A percentile compares a stretch with the other conserved stretches of the same genome.
Evolutionary conservation across 2,113 vertebrate genomes (phyloP).

Genomic region (Corvus cornix): DNA sequence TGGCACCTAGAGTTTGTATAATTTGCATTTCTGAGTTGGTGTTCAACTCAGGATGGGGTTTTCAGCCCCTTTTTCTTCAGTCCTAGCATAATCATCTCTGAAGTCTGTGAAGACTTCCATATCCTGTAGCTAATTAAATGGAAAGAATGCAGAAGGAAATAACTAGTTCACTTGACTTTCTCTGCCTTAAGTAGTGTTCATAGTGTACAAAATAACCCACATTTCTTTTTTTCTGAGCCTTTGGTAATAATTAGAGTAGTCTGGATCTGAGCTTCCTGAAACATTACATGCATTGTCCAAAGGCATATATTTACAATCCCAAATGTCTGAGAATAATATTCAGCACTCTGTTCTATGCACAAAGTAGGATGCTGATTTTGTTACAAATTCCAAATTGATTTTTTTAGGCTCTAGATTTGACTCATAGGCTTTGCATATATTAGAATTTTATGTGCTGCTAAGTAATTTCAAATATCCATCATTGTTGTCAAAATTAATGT

Average conservation of each 20-base stretch:
- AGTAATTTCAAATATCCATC: constrained; percentile 25
- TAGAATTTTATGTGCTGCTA: neutral
- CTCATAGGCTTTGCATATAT: constrained; percentile 16
- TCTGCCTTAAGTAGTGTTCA: neutral
- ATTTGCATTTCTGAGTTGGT: neutral
- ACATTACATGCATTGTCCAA: neutral
- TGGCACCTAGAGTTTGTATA: neutral
- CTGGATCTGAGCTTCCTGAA: neutral
- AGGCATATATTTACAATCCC: neutral
- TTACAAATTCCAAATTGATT: neutral
- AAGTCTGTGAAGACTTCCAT: neutral
- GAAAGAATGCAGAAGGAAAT: neutral
- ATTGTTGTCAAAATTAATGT: neutral
- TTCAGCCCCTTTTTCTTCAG: neutral
- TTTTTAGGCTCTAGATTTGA: neutral
- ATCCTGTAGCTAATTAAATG: neutral
- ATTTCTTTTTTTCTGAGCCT: neutral
- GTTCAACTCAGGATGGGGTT: neutral
- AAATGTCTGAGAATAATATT: neutral
- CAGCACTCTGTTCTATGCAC: neutral
- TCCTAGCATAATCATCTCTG: neutral
- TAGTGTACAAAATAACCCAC: neutral
- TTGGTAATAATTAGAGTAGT: neutral
- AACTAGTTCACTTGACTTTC: neutral
- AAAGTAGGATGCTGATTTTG: neutral